Evolutionary conservation across 2,888 invertebrate genomes (phyloP).

Genomic region (Ectemnius cavifrons): DNA sequence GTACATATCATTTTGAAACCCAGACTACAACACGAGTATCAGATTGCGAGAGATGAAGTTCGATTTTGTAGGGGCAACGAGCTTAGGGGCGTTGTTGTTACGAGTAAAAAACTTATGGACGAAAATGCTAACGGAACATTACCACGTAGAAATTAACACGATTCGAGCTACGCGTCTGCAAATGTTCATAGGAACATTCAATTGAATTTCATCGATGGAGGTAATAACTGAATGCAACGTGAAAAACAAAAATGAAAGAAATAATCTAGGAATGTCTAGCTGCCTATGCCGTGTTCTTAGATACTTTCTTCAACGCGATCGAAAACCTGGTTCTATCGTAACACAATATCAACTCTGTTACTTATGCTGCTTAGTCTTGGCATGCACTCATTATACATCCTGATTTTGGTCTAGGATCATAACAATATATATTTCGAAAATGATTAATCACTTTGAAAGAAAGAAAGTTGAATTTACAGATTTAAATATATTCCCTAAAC

Average conservation of each 20-base stretch:
- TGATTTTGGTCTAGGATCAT: constrained; percentile 53
- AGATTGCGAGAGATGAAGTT: constrained; percentile 55
- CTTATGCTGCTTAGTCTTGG: constrained; percentile 64
- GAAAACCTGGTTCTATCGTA: constrained; percentile 57
- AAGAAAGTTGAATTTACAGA: constrained; percentile 64
- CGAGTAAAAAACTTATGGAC: constrained; percentile 33
- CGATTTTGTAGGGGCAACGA: constrained; percentile 30
- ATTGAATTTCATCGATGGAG: constrained; percentile 34
- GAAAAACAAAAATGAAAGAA: constrained; percentile 51
- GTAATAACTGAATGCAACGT: constrained; percentile 43
- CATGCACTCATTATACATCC: constrained; percentile 63
- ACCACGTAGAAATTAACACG: constrained; percentile 32
- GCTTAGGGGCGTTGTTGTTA: constrained; percentile 23
- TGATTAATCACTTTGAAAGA: constrained; percentile 60
- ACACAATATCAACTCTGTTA: constrained; percentile 62
- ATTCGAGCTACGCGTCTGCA: constrained; percentile 24
- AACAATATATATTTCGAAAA: constrained; percentile 64
- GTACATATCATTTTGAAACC: constrained; percentile 66
- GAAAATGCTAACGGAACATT: constrained; percentile 39
- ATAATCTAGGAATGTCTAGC: constrained; percentile 67
- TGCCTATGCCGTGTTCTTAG: constrained; percentile 66
- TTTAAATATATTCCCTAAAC: constrained; percentile 70
- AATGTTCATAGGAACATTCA: constrained; percentile 32
- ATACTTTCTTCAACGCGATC: constrained; percentile 58
- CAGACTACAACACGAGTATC: constrained; percentile 63